These are phyloP conservation scores for Venturia canescens DNA, from an alignment of 1,140 invertebrate species.

Conservation along the genomic window DNA sequence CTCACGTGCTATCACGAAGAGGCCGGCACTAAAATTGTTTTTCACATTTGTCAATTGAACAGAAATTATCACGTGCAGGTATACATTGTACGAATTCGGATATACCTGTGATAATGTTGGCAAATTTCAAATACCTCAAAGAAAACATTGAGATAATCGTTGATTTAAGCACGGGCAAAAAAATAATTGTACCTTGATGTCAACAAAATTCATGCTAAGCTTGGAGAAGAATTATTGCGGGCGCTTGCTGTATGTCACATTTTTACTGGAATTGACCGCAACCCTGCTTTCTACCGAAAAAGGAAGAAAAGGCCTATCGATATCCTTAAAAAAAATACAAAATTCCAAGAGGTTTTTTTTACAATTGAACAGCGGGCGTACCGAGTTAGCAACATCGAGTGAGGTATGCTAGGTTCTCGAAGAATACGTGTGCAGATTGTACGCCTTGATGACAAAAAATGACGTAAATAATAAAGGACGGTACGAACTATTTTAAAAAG, in stretches of 20 bases:
- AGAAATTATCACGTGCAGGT: slow-evolving; percentile 48
- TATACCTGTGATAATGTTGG: slow-evolving; percentile 55
- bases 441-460: slow-evolving; percentile 53
- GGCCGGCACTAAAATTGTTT: no score
- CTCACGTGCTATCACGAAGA: no score
- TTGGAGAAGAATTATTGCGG: slow-evolving; percentile 52
- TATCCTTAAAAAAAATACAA: slow-evolving; percentile 31
- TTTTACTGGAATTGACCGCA: slow-evolving; percentile 49
- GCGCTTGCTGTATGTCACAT: slow-evolving; percentile 54
- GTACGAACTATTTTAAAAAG: no score
- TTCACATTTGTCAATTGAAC: no score
- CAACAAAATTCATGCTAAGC: slow-evolving; percentile 51
- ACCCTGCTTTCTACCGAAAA: slow-evolving; percentile 20
- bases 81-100: slow-evolving; percentile 57
- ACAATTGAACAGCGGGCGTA: slow-evolving; percentile 32
- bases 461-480: slow-evolving; percentile 54
- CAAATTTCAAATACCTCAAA: slow-evolving; percentile 52
- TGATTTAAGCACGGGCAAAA: slow-evolving; percentile 47
- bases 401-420: slow-evolving; percentile 24
- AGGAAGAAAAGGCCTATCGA: no score
- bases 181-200: slow-evolving; percentile 53
- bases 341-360: slow-evolving; percentile 43
- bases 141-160: slow-evolving; percentile 48
- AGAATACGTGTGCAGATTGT: slow-evolving; percentile 51
- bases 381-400: slow-evolving; percentile 34